These are phyloP conservation scores for Orestias chungarensis DNA, from an alignment of 2,797 vertebrate genomes.

Conservation along the genomic window DNA sequence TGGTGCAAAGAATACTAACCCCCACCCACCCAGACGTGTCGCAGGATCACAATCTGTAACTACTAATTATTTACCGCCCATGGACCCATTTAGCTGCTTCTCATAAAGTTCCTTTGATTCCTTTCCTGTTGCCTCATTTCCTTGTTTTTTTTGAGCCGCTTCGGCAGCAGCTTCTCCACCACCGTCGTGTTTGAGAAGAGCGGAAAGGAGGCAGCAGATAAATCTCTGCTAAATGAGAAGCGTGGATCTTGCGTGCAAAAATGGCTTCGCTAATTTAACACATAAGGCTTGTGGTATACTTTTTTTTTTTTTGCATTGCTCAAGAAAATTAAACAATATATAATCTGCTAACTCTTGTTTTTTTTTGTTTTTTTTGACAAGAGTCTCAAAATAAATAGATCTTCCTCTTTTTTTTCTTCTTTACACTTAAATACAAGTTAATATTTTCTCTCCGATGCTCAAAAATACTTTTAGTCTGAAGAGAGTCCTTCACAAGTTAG, in stretches of 20 bases:
- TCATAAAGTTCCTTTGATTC: conserved; percentile 51
- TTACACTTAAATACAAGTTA: conserved; percentile 80
- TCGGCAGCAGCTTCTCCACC: conserved; percentile 25
- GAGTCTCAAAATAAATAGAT: conserved; percentile 82
- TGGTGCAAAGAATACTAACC: conserved; percentile 66
- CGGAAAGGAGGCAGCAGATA: conserved; percentile 55
- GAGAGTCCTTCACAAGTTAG: conserved; percentile 69
- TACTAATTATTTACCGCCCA: conserved; percentile 59
- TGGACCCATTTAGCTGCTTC: conserved; percentile 57
- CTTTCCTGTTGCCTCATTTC: conserved; percentile 72
- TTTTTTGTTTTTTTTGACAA: no score
- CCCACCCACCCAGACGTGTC: not conserved
- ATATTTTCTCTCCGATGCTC: conserved; percentile 78
- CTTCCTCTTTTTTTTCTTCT: conserved; percentile 63
- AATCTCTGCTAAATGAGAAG: conserved; percentile 47
- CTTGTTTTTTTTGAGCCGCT: conserved; percentile 50
- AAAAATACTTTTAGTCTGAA: conserved; percentile 74
- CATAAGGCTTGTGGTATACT: conserved; percentile 84
- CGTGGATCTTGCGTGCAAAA: conserved; percentile 84
- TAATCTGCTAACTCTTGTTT: conserved; percentile 71
- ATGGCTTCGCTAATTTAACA: conserved; percentile 87
- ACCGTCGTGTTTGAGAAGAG: conserved; percentile 32
- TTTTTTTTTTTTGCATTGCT: conserved; percentile 76
- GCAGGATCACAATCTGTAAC: conserved; percentile 38
- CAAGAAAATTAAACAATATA: conserved; percentile 68